Conservation (phyloP, 2,888 invertebrate species). For the Rhamphomyia laevipes region DNA sequence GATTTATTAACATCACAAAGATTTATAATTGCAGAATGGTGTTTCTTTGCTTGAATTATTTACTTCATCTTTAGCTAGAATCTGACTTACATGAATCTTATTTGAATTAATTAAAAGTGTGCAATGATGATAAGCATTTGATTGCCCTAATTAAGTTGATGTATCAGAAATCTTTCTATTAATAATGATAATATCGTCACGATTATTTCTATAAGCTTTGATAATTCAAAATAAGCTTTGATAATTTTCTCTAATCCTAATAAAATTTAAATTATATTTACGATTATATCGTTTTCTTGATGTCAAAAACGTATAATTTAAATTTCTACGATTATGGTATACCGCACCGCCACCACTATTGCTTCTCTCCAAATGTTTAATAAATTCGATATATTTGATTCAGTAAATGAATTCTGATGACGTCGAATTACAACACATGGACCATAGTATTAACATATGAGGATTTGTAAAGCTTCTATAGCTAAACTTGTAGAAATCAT, state of each 20-base stretch:
- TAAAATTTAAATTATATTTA: conserved; percentile 74
- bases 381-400: conserved; percentile 65
- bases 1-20: conserved; percentile 61
- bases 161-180: conserved; percentile 83
- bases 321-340: conserved; percentile 88
- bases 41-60: conserved; percentile 80
- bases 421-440: conserved; percentile 93
- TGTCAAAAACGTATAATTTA: conserved; percentile 88
- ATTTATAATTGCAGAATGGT: conserved; percentile 73
- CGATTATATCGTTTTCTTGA: conserved; percentile 72
- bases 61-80: conserved; percentile 61
- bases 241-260: conserved; percentile 68
- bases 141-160: conserved; percentile 79
- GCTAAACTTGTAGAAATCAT: conserved; percentile 89
- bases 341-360: conserved; percentile 96
- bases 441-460: conserved; percentile 81
- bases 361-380: conserved; percentile 65
- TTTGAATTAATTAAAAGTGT: conserved; percentile 84
- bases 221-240: too few species aligned
- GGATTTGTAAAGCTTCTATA: conserved; percentile 80
- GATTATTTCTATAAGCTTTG: conserved; percentile 59
- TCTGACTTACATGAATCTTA: conserved; percentile 57
- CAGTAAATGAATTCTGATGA: conserved; percentile 94
- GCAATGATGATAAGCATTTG: conserved; percentile 94
- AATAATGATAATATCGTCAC: conserved; percentile 78